Conservation (phyloP, 2,888 invertebrate species). For the Tanypteryx hageni region DNA sequence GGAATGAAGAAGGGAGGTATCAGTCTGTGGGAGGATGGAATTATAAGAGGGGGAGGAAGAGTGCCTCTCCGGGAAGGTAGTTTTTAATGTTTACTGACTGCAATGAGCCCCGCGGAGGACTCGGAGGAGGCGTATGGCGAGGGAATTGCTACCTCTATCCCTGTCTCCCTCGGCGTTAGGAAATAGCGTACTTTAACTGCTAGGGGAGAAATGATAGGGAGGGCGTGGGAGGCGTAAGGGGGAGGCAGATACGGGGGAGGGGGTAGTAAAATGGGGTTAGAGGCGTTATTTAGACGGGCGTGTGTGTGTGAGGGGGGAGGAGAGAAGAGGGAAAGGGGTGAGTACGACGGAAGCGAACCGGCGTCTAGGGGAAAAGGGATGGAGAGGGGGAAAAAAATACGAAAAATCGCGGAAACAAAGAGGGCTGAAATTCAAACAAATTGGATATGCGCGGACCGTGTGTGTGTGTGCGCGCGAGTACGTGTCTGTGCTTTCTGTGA, state of each 20-base stretch:
- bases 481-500: neutral
- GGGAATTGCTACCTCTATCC: too few species aligned
- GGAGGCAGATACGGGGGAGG: neutral
- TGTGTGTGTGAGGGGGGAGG: neutral
- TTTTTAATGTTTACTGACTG: too few species aligned
- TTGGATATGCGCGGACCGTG: slow-evolving; percentile 27
- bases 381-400: neutral
- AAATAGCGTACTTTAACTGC: too few species aligned
- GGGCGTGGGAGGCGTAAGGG: neutral
- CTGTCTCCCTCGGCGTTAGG: too few species aligned
- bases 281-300: too few species aligned
- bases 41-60: too few species aligned
- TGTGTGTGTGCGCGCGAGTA: neutral
- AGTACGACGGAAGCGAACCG: neutral
- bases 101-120: too few species aligned
- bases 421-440: neutral
- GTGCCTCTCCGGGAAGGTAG: too few species aligned
- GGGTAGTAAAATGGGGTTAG: too few species aligned
- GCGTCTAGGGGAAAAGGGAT: neutral
- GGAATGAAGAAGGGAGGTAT: too few species aligned
- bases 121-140: too few species aligned
- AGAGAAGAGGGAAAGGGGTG: neutral
- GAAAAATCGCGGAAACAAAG: neutral
- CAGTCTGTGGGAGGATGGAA: too few species aligned
- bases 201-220: neutral